Base-by-base conservation (phyloP, 2,797 vertebrate genomes). In the Manis pentadactyla region DNA sequence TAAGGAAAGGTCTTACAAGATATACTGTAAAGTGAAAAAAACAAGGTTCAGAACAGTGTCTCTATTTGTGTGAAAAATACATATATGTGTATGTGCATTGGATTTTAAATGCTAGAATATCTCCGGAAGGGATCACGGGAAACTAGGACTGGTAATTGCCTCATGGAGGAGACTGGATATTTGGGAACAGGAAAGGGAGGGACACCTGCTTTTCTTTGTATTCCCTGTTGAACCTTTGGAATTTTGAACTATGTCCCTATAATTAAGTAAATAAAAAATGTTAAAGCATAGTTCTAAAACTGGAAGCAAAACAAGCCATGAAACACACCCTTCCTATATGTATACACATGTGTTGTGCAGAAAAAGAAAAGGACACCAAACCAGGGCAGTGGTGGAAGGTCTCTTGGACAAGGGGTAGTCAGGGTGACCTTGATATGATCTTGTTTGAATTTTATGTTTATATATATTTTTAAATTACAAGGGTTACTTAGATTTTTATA, bases 261-360 rank as follows among this genome's bases (percentile, higher is more conserved):
- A 90, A 87, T 53, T 83, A 63, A 75, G 81, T 75, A 75, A 87
- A 77, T 77, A 7, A 63, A 92, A 49, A 49, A 19, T 27, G 10
- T 13, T 75, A n/a, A 68, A 90, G 59, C 19, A 75, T 69, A 93
- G 74, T 74, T 78, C 17, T 77, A 69, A 94, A 93, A 64, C 55
- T 90, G 93, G 42, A 93, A 93, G 39, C 63, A 90, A 95, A 90
- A 64, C 46, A 82, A 87, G 6, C n/a, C 69, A 34, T 19, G 90
- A 92, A 88, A 79, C 39, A 93, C 63, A 46, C 12, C 64, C 61
- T 68, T 71, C 12, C 29, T 31, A 34, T 46, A 29, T 69, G 23
- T 74, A 19, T 29, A 9, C 59, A 29, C 23, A 27, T 23, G 14
- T 75, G 68, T 42, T 27, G 10, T 66, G 27, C 51, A 96, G 27